Conservation (phyloP, 92 coral and sea anemone genomes). For the Plumapathes pennacea region DNA sequence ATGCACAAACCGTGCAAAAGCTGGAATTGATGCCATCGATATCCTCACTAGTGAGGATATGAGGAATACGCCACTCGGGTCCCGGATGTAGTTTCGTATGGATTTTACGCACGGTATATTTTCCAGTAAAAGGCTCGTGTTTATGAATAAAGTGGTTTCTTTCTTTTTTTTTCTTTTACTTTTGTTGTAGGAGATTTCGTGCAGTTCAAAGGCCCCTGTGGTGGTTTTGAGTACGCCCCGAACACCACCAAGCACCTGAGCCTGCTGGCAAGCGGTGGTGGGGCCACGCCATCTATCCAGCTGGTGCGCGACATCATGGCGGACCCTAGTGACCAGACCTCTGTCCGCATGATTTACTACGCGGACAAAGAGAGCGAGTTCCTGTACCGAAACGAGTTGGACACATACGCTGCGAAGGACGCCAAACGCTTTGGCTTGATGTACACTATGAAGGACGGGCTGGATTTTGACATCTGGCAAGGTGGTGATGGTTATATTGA, state of each 20-base stretch:
- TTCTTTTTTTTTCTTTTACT: background rate
- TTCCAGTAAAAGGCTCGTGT: too few species aligned
- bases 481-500: constrained; percentile 34
- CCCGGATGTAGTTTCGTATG: too few species aligned
- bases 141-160: background rate
- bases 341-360: constrained; percentile 12
- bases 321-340: constrained; percentile 37
- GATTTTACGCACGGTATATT: too few species aligned
- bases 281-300: constrained; percentile 41
- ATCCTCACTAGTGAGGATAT: too few species aligned
- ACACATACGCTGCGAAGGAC: constrained; percentile 4
- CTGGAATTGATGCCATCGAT: too few species aligned
- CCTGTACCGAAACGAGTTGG: constrained; percentile 28
- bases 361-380: constrained; percentile 20
- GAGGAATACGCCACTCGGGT: too few species aligned
- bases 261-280: constrained; percentile 46
- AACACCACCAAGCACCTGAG: constrained; percentile 39
- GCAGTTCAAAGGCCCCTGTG: constrained; percentile 35
- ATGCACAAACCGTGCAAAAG: too few species aligned
- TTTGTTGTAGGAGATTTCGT: constrained; percentile 36
- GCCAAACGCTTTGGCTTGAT: constrained; percentile 6
- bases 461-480: constrained; percentile 16
- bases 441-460: constrained; percentile 19
- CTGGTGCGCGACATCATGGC: constrained; percentile 38
- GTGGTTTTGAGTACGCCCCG: constrained; percentile 39